Evolutionary conservation across 2,888 invertebrate genomes (phyloP).

Genomic region (Drosophila neonasuta): DNA sequence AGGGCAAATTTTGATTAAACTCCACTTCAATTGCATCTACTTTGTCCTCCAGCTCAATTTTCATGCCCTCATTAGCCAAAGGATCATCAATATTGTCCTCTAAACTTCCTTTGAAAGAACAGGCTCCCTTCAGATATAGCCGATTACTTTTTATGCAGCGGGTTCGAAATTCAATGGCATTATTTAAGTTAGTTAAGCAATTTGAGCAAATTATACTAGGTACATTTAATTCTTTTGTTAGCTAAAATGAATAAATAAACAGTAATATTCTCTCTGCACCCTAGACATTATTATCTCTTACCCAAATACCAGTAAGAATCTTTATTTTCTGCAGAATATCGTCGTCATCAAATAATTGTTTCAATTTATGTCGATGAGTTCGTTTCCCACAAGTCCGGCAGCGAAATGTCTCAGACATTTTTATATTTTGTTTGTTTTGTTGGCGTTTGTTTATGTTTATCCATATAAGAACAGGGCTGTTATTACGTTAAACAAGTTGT

Average conservation of each 20-base stretch:
- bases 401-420: constrained; percentile 31
- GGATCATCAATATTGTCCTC: not conserved
- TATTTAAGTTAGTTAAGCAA: constrained; percentile 33
- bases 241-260: constrained; percentile 14
- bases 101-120: not conserved
- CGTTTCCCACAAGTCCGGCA: constrained; percentile 48
- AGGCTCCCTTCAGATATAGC: not conserved
- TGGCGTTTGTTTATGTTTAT: constrained; percentile 21
- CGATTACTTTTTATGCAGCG: constrained; percentile 34
- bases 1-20: not conserved
- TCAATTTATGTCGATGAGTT: constrained; percentile 5
- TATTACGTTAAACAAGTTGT: constrained; percentile 17
- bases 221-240: constrained; percentile 29
- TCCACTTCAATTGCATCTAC: not conserved
- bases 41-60: not conserved
- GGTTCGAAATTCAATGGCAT: constrained; percentile 36
- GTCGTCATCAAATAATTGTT: constrained; percentile 26
- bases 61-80: not conserved
- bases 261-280: not conserved
- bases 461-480: constrained; percentile 21
- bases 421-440: constrained; percentile 20
- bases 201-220: constrained; percentile 32
- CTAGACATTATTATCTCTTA: constrained; percentile 11
- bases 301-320: constrained; percentile 40
- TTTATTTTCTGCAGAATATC: constrained; percentile 32